Evolutionary conservation across 2,113 vertebrate species (phyloP).

Genomic region (Ia io): DNA sequence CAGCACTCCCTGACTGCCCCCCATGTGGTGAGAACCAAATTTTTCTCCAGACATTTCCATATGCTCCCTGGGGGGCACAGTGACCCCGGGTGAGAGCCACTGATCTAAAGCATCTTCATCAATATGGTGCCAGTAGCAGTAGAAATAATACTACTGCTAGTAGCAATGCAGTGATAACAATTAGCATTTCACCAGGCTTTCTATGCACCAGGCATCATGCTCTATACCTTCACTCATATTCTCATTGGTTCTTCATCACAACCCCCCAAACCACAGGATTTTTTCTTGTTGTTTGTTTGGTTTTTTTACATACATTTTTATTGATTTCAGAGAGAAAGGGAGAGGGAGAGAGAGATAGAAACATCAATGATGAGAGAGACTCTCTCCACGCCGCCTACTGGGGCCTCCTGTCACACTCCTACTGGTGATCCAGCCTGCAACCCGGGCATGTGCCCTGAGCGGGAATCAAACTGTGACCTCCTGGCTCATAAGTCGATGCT

Average conservation of each 20-base stretch:
- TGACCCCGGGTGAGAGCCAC: not conserved
- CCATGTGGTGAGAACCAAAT: not conserved
- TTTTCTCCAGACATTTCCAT: no score
- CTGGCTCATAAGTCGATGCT: no score
- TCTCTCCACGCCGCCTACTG: no score
- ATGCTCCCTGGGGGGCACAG: not conserved
- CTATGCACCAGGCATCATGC: not conserved
- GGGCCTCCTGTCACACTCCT: no score
- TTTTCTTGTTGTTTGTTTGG: not conserved
- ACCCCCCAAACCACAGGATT: not conserved
- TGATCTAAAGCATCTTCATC: not conserved
- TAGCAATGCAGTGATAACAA: fast-evolving
- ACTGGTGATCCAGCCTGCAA: no score
- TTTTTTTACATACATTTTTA: no score
- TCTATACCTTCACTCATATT: not conserved
- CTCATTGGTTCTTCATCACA: fast-evolving
- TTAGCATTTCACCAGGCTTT: not conserved
- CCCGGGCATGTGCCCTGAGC: no score
- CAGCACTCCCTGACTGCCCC: not conserved
- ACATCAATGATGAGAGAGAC: no score
- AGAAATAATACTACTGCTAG: fast-evolving
- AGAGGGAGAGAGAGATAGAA: no score
- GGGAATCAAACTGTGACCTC: no score
- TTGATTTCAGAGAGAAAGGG: no score
- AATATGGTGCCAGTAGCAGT: fast-evolving